Percentiles rank a stretch among this genome's conserved stretches.
phyloP scores from a whole-genome alignment of 2,113 vertebrate species.

The Picathartes gymnocephalus region DNA sequence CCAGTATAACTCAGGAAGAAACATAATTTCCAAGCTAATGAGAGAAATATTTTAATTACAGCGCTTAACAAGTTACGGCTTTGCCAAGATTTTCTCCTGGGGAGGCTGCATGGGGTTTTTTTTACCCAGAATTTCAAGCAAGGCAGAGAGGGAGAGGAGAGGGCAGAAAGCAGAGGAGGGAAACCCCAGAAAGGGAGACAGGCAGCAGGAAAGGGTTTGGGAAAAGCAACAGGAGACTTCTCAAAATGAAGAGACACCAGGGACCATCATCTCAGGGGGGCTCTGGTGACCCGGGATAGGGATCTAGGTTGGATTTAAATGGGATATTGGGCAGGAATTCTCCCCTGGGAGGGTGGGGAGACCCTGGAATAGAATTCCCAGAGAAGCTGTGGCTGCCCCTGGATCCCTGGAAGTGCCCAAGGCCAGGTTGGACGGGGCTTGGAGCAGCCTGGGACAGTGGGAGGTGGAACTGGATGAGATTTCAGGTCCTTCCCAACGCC shows the following conservation, averaged over 20 bases:
- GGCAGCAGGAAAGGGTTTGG: background rate
- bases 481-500: background rate
- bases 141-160: background rate
- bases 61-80: constrained; percentile 61
- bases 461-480: background rate
- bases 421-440: fast-evolving
- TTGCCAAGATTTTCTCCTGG: background rate
- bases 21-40: constrained; percentile 63
- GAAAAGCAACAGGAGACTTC: background rate
- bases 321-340: background rate
- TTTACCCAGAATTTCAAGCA: background rate
- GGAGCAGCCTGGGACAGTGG: background rate
- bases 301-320: background rate
- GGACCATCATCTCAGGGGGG: fast-evolving
- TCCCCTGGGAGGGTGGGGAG: background rate
- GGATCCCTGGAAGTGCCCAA: background rate
- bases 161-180: background rate
- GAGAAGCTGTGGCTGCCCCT: background rate
- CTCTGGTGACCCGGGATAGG: fast-evolving
- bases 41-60: constrained; percentile 70
- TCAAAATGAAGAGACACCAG: fast-evolving
- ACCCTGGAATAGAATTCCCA: background rate
- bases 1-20: constrained; percentile 40
- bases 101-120: background rate
- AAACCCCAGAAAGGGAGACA: background rate